A percentile compares a stretch with the other conserved stretches of the same genome.
Conservation (phyloP, 2,113 vertebrate species). For the cattle (Bos taurus) region ARS-UCD2.0 NC_037337.1:49208501-49209000, state of each 20-base stretch:
- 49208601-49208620: not conserved
- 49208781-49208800: not conserved
- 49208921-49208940: not conserved
- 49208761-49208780: not conserved
- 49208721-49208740: not conserved
- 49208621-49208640: not conserved
- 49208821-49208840: not conserved
- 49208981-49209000: not conserved
- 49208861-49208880: not conserved
- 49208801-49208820: not conserved
- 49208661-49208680: not conserved
- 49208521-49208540: not conserved
- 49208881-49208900: fast-evolving
- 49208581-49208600: not conserved
- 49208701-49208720: not conserved
- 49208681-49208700: not conserved
- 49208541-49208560: not conserved
- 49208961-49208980: not conserved
- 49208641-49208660: not conserved
- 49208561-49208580: not conserved
- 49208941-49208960: not conserved
- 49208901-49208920: not conserved
- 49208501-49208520: not conserved
- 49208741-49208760: not conserved
- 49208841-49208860: not conserved